These are phyloP conservation scores for Stegophylla sp. DNA, from an alignment of 2,888 invertebrate genomes.

Conservation along the genomic window DNA sequence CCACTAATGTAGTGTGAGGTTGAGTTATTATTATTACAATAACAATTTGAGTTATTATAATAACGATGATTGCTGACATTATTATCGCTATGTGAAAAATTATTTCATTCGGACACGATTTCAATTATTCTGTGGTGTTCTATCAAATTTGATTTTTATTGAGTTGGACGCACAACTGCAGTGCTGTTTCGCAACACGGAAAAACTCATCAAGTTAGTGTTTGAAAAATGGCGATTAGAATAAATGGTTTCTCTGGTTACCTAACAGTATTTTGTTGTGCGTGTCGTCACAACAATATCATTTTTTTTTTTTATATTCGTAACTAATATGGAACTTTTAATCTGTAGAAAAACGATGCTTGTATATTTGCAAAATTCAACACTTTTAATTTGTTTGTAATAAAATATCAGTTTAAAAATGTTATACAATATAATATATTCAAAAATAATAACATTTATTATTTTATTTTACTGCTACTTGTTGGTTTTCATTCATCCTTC, in stretches of 20 bases:
- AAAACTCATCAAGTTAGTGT: neutral
- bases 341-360: neutral
- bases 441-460: too few species aligned
- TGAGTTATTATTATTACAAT: constrained; percentile 24
- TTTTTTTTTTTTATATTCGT: constrained; percentile 1
- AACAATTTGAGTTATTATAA: constrained; percentile 5
- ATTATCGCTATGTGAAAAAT: constrained; percentile 1
- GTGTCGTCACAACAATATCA: neutral
- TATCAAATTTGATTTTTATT: neutral
- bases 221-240: constrained; percentile 3
- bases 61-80: neutral
- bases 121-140: constrained; percentile 4
- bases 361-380: neutral
- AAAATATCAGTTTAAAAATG: too few species aligned
- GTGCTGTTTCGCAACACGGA: neutral
- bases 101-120: constrained; percentile 37
- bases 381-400: too few species aligned
- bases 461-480: too few species aligned
- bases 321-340: neutral
- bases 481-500: too few species aligned
- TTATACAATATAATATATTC: too few species aligned
- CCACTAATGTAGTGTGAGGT: constrained; percentile 17
- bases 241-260: constrained; percentile 2
- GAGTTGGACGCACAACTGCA: neutral
- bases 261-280: neutral